Percentiles rank a stretch among this genome's conserved stretches.
Conservation (phyloP, 2,888 invertebrate species). For the Panopea generosa region DNA sequence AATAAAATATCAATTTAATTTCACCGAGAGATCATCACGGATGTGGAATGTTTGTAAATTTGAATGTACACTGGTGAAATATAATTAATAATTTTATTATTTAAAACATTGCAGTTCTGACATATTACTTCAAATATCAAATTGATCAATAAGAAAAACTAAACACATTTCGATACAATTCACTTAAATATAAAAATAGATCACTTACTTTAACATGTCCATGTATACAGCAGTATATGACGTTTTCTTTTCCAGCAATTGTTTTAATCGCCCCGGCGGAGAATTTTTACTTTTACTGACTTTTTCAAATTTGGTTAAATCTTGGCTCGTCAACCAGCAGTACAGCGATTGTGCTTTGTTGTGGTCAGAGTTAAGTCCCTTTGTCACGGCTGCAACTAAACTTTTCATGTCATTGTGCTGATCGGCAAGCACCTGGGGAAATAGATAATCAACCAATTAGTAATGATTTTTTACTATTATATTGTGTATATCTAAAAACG, state of each 20-base stretch:
- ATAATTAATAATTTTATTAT: too few relatives aligned
- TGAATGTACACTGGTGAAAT: too few relatives aligned
- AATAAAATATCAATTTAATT: too few relatives aligned
- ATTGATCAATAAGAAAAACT: too few relatives aligned
- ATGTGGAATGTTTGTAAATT: too few relatives aligned
- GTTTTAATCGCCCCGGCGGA: constrained; percentile 69
- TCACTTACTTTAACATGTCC: constrained; percentile 76
- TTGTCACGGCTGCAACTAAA: constrained; percentile 72
- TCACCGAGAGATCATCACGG: too few relatives aligned
- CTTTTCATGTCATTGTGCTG: constrained; percentile 71
- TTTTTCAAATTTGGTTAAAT: constrained; percentile 64
- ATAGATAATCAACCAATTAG: too few relatives aligned
- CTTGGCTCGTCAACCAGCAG: constrained; percentile 74
- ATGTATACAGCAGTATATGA: constrained; percentile 68
- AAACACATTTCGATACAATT: too few relatives aligned
- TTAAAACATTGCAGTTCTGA: too few relatives aligned
- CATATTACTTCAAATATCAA: too few relatives aligned
- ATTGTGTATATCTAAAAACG: too few relatives aligned
- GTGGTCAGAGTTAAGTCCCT: constrained; percentile 68
- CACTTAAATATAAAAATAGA: neutral
- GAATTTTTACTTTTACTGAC: constrained; percentile 61
- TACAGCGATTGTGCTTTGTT: constrained; percentile 75
- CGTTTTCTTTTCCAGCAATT: constrained; percentile 67
- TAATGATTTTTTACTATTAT: too few relatives aligned
- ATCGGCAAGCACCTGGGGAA: constrained; percentile 72